phyloP scores from a whole-genome alignment of 2,888 invertebrate genomes.

The Calameuta pallipes region DNA sequence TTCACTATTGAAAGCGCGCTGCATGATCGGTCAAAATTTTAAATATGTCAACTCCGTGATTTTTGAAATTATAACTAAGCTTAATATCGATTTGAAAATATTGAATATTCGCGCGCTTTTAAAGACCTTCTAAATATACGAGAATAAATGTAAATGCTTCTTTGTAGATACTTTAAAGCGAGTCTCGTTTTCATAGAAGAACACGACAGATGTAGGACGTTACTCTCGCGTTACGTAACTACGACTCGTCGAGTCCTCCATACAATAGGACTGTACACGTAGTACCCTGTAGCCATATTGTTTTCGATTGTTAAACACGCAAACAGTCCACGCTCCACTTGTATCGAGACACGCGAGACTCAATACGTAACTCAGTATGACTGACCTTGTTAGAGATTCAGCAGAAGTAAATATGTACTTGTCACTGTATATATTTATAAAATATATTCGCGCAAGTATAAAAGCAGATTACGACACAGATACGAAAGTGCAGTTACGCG shows the following conservation, averaged over 20 bases:
- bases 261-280: not conserved
- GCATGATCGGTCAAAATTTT: not conserved
- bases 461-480: not conserved
- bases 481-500: not conserved
- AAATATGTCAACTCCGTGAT: not conserved
- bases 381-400: not conserved
- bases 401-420: not conserved
- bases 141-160: not conserved
- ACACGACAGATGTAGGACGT: not conserved
- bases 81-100: not conserved
- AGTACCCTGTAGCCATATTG: not conserved
- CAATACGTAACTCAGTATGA: not conserved
- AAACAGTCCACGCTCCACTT: conserved; percentile 36
- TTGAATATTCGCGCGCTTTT: not conserved
- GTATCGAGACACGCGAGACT: conserved; percentile 16
- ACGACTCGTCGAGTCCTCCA: not conserved
- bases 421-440: not conserved
- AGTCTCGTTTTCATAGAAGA: not conserved
- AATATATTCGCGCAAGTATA: not conserved
- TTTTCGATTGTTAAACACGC: conserved; percentile 1
- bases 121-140: not conserved
- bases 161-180: not conserved
- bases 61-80: not conserved
- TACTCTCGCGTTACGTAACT: not conserved
- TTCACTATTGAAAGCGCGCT: not conserved